These are phyloP conservation scores for Nematolebias whitei DNA, from an alignment of 2,113 vertebrate genomes.

Conservation along the genomic window DNA sequence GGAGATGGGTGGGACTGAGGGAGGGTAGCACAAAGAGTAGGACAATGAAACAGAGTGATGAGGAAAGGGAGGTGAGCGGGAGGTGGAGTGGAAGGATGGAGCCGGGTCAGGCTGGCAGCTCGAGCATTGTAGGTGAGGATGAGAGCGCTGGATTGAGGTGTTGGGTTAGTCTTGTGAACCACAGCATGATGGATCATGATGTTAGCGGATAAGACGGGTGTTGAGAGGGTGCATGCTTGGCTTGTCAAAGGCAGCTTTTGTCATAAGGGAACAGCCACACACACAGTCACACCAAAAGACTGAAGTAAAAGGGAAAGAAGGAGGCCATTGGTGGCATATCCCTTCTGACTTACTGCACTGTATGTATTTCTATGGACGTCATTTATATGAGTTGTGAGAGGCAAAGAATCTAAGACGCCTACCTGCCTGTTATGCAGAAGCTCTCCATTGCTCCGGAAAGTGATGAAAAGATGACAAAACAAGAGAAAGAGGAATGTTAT, in stretches of 20 bases:
- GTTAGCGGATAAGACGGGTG: slow-evolving; percentile 65
- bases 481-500: no score
- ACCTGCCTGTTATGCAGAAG: slow-evolving; percentile 61
- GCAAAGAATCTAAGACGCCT: slow-evolving; percentile 51
- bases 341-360: slow-evolving; percentile 43
- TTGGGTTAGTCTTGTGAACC: slow-evolving; percentile 45
- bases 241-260: slow-evolving; percentile 66
- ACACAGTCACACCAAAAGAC: slow-evolving; percentile 24
- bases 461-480: no score
- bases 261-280: slow-evolving; percentile 40
- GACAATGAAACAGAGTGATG: slow-evolving; percentile 44
- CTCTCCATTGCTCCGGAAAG: slow-evolving; percentile 28
- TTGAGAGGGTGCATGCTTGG: slow-evolving; percentile 58
- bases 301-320: slow-evolving; percentile 13
- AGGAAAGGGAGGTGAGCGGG: slow-evolving; percentile 33
- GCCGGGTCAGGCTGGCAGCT: slow-evolving; percentile 45
- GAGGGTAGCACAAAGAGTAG: slow-evolving; percentile 26
- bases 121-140: slow-evolving; percentile 51
- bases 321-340: slow-evolving; percentile 20
- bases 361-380: slow-evolving; percentile 51
- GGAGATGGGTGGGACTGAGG: slow-evolving; percentile 34
- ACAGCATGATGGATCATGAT: slow-evolving; percentile 70
- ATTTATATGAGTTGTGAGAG: slow-evolving; percentile 53
- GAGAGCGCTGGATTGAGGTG: slow-evolving; percentile 26
- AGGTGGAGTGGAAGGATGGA: slow-evolving; percentile 43